Base-by-base conservation (phyloP, 2,888 invertebrate species). In the Epirrita christyi region DNA sequence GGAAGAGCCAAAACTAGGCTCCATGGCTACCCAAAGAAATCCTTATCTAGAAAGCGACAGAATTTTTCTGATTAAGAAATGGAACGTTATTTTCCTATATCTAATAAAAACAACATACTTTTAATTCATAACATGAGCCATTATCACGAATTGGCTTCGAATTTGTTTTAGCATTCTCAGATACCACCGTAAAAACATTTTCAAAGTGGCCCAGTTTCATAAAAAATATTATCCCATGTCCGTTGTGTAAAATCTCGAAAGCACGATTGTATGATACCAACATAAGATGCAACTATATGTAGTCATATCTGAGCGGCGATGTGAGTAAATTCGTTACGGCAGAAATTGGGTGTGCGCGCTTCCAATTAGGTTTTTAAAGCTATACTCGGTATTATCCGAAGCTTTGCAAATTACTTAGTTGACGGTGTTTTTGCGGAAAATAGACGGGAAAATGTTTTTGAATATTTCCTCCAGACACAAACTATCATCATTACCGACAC, bases 351-450 rank as follows among this genome's bases (percentile, higher is more conserved):
- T 56, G 40, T 51, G 47, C 58, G 44, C 48, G 55, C 38, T 51
- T 29, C 43, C 46, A 59, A 61, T 56, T 55, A 55, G 38, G 55
- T 56, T 64, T 55, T 61, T 60, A 54, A 64, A 53, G 53, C 57
- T 50, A 58, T 52, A 47, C 55, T 52, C 36, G 58, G 40, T 53
- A 58, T 58, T 58, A 58, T 58, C 58, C 53, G 32, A 21, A 58
- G 58, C 53, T 58, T 53, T 37, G 45, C 53, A 58, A 53, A 58
- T 57, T n/a, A n/a, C n/a, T n/a, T 44, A 48, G 43, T 27, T 34
- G 45, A 41, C 40, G 36, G 32, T 53, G 43, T 49, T 53, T 53
- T 58, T 44, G 52, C 32, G 28, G 58, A 49, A 59, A 55, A 59
- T 59, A 28, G 15, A 58, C 37, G 48, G 42, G 36, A 55, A 55